A percentile compares a stretch with the other conserved stretches of the same genome.
Conservation (phyloP, 2,888 invertebrate genomes). For the Dioctria rufipes region DNA sequence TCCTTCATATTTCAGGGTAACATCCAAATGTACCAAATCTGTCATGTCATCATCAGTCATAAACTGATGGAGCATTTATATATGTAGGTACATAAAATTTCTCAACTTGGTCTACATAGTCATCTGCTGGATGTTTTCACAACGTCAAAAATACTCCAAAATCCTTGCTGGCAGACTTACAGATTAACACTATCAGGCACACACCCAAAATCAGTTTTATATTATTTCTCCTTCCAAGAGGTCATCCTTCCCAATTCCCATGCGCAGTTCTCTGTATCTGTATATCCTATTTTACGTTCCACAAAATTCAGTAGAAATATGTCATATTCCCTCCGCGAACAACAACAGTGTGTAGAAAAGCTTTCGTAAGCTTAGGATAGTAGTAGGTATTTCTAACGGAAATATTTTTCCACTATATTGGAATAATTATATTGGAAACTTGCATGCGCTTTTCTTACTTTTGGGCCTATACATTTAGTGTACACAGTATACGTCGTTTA, state of each 20-base stretch:
- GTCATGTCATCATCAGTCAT: conserved; percentile 51
- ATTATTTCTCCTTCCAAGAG: background rate
- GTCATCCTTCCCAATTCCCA: background rate
- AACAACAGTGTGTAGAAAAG: conserved; percentile 3
- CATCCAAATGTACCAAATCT: conserved; percentile 46
- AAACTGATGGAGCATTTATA: conserved; percentile 16
- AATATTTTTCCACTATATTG: conserved; percentile 4
- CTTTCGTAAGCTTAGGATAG: background rate
- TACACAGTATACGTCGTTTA: conserved; percentile 18
- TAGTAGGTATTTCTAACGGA: background rate
- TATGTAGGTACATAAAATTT: conserved; percentile 5
- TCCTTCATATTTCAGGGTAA: conserved; percentile 36
- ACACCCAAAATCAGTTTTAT: background rate
- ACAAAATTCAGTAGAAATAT: too few species aligned
- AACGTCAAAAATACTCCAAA: background rate
- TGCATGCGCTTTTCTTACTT: conserved; percentile 23
- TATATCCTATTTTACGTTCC: too few species aligned
- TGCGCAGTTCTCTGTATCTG: background rate
- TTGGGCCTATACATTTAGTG: too few species aligned
- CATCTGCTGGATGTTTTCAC: conserved; percentile 20
- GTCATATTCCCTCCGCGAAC: background rate
- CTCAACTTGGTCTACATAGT: conserved; percentile 30
- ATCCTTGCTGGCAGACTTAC: background rate
- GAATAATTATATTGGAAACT: conserved; percentile 13
- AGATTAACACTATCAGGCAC: conserved; percentile 19